phyloP scores from a whole-genome alignment of 2,113 vertebrate species.

The Egretta garzetta region DNA sequence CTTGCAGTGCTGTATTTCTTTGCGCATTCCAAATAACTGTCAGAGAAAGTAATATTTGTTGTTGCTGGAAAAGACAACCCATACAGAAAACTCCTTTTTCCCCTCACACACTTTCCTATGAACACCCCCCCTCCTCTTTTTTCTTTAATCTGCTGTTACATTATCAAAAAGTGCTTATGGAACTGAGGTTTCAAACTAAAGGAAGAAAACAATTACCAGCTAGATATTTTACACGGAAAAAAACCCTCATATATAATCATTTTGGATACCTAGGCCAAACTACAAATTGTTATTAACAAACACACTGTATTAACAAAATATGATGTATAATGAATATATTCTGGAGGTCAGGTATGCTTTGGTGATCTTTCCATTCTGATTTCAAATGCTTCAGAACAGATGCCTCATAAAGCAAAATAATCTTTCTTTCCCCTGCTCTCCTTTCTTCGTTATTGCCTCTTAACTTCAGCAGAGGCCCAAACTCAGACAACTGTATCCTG shows the following conservation, averaged over 20 bases:
- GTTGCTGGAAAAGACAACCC: not conserved
- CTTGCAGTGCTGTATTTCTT: not conserved
- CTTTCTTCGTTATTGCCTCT: not conserved
- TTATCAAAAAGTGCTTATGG: not conserved
- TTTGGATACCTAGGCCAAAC: not conserved
- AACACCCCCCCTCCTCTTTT: not conserved
- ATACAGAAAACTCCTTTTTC: not conserved
- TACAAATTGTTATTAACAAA: not conserved
- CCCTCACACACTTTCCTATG: not conserved
- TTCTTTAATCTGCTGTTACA: not conserved
- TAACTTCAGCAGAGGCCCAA: not conserved
- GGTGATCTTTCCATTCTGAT: not conserved
- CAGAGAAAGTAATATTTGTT: not conserved
- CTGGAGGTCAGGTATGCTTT: not conserved
- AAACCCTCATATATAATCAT: rapidly evolving
- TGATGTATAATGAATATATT: not conserved
- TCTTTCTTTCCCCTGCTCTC: not conserved
- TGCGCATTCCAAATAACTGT: not conserved
- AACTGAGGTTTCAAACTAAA: not conserved
- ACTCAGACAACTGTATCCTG: not conserved
- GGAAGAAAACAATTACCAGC: not conserved
- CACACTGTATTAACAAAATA: not conserved
- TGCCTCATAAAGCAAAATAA: not conserved
- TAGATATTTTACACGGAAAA: not conserved
- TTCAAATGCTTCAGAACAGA: not conserved